A percentile compares a stretch with the other conserved stretches of the same genome.
These are phyloP conservation scores for Aphelenchoides fujianensis DNA, from an alignment of 1,140 invertebrate genomes.

Conservation along the genomic window DNA sequence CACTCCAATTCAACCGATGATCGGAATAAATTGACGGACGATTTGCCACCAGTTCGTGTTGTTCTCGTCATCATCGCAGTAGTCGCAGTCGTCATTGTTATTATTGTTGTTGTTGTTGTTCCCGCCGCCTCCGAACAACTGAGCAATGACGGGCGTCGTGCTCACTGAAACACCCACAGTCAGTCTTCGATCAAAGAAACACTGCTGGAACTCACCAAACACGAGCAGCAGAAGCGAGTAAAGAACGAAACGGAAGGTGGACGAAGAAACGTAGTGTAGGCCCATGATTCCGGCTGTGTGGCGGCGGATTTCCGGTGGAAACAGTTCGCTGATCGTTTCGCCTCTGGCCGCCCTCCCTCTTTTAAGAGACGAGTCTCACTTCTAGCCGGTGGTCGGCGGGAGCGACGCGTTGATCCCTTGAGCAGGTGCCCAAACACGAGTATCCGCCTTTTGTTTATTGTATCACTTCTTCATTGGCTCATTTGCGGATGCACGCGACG, in stretches of 20 bases:
- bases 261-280: too few species aligned
- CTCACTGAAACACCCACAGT: background rate
- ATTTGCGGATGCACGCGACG: background rate
- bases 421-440: background rate
- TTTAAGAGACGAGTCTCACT: background rate
- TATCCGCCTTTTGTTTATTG: background rate
- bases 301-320: too few species aligned
- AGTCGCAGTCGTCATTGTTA: background rate
- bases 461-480: background rate
- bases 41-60: background rate
- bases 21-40: background rate
- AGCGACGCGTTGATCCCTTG: background rate
- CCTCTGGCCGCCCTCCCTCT: background rate
- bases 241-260: too few species aligned
- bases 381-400: background rate
- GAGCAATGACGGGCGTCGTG: background rate
- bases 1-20: background rate
- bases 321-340: background rate
- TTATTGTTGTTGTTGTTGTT: conserved; percentile 13
- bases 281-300: too few species aligned
- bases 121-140: conserved; percentile 2
- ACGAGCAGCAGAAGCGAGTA: too few species aligned
- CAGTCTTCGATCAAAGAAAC: too few species aligned
- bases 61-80: background rate
- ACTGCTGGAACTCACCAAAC: too few species aligned